Conservation (phyloP, 1,140 invertebrate genomes). For the Anastrepha ludens region DNA sequence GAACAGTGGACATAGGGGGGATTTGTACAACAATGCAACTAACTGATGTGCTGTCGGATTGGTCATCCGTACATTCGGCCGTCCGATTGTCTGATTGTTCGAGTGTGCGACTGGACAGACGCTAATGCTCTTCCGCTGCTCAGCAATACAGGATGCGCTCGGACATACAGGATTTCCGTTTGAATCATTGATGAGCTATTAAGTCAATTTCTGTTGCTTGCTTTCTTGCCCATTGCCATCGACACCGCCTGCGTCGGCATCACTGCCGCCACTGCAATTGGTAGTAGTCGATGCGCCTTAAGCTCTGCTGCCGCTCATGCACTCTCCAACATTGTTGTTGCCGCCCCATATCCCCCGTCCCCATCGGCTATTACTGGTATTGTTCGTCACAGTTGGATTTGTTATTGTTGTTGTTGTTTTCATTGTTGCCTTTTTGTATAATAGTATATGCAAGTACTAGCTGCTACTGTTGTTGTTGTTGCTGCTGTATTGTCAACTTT, state of each 20-base stretch:
- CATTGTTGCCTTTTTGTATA: neutral
- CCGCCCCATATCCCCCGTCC: no score
- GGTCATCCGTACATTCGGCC: neutral
- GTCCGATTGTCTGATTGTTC: conserved; percentile 38
- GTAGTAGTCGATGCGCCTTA: neutral
- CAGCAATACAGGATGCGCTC: conserved; percentile 68
- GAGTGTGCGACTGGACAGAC: conserved; percentile 24
- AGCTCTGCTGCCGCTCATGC: neutral
- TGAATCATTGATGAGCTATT: conserved; percentile 74
- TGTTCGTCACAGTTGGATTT: neutral
- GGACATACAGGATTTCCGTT: conserved; percentile 73
- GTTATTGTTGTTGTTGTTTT: neutral
- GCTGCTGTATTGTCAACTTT: conserved; percentile 34
- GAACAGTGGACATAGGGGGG: neutral
- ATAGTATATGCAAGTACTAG: neutral
- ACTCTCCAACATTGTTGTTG: neutral
- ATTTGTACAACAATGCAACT: conserved; percentile 15
- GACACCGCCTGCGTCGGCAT: neutral
- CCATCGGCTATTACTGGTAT: no score
- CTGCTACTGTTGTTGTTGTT: neutral
- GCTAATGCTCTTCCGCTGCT: conserved; percentile 45
- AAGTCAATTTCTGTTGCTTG: conserved; percentile 64
- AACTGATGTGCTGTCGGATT: neutral
- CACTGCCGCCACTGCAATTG: neutral
- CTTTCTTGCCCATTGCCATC: conserved; percentile 32